These are phyloP conservation scores for Drosophila lowei DNA, from an alignment of 1,140 invertebrate genomes.

Conservation along the genomic window DNA sequence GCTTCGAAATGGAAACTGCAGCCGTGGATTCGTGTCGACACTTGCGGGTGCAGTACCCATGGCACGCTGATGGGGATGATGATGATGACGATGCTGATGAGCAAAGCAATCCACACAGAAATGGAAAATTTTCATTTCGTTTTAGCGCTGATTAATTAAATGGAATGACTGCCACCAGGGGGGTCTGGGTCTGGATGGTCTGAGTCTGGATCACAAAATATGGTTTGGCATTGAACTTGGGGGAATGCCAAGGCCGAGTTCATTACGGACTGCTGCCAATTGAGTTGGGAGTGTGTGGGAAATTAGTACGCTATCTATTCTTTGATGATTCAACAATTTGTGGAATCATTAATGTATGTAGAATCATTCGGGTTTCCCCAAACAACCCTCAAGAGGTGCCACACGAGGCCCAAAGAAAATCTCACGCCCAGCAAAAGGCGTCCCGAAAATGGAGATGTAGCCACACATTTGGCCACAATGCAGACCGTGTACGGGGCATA, in stretches of 20 bases:
- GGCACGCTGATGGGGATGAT: constrained; percentile 15
- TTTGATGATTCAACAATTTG: constrained; percentile 10
- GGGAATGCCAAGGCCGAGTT: constrained; percentile 63
- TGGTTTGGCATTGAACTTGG: constrained; percentile 56
- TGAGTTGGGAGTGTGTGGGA: constrained; percentile 15
- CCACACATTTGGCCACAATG: constrained; percentile 23
- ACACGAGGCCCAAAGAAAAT: neutral
- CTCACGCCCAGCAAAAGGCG: neutral
- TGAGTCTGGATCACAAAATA: constrained; percentile 5
- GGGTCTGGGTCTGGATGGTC: constrained; percentile 14
- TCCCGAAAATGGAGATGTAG: constrained; percentile 26
- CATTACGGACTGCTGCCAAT: constrained; percentile 32
- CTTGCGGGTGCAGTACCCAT: constrained; percentile 38
- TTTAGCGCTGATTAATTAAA: constrained; percentile 58
- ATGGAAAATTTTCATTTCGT: constrained; percentile 48
- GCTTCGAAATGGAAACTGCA: constrained; percentile 53
- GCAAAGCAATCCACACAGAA: constrained; percentile 18
- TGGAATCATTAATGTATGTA: neutral
- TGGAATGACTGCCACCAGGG: constrained; percentile 40
- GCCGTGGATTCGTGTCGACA: constrained; percentile 44
- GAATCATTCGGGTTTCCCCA: constrained; percentile 12
- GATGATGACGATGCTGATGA: constrained; percentile 40
- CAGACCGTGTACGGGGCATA: neutral
- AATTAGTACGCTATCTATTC: constrained; percentile 19
- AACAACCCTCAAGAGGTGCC: neutral